phyloP scores from a whole-genome alignment of 2,888 invertebrate species.

The Doris montereyensis region DNA sequence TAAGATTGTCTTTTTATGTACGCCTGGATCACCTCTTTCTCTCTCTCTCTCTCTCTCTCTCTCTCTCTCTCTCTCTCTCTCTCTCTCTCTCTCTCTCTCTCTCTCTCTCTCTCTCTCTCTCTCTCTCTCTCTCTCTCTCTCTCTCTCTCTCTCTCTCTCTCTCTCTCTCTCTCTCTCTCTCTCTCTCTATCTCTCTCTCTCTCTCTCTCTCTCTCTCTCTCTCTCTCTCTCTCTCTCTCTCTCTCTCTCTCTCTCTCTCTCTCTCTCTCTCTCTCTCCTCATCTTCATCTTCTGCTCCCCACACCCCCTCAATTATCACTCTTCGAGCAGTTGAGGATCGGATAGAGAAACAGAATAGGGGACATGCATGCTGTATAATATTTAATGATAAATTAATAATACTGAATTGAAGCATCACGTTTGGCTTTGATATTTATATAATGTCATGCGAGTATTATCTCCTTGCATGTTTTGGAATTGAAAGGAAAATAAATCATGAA shows the following conservation, averaged over 20 bases:
- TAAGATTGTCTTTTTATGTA: no score
- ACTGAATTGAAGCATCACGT: no score
- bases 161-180: background rate
- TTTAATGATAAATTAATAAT: no score
- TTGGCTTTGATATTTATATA: no score
- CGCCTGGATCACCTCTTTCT: background rate
- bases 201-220: background rate
- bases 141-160: background rate
- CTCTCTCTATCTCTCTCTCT: background rate
- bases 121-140: background rate
- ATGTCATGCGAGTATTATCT: no score
- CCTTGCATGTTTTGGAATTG: no score
- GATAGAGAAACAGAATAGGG: no score
- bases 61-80: background rate
- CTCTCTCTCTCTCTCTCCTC: background rate
- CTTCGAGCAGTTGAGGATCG: no score
- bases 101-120: background rate
- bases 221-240: background rate
- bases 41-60: background rate
- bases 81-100: background rate
- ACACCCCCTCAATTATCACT: no score
- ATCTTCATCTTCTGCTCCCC: no score
- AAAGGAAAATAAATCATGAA: no score
- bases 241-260: background rate
- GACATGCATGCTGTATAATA: no score